Percentiles rank a stretch among this genome's conserved stretches.
Conservation (phyloP, 2,113 vertebrate genomes). For the Ranitomeya variabilis region DNA sequence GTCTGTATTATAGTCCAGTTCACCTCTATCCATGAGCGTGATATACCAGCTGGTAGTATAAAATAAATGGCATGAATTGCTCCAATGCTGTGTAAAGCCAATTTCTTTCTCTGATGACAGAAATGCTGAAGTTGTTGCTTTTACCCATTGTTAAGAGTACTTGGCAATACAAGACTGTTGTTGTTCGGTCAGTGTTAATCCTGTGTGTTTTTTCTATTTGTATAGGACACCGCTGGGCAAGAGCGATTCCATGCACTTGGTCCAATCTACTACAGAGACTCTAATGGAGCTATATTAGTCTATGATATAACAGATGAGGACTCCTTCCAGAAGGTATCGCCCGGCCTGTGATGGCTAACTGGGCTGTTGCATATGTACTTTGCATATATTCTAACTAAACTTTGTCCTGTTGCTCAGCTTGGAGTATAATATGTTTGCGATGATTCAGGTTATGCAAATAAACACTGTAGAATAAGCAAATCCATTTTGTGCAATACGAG, state of each 20-base stretch:
- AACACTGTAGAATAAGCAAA: too few relatives aligned
- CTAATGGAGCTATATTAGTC: slow-evolving; percentile 95
- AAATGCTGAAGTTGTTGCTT: too few relatives aligned
- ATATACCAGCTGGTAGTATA: too few relatives aligned
- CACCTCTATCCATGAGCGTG: too few relatives aligned
- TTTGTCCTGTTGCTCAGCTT: neutral
- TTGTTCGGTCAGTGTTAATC: neutral
- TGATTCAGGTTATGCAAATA: too few relatives aligned
- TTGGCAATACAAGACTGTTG: too few relatives aligned
- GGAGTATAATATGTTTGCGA: neutral
- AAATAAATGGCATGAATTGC: too few relatives aligned
- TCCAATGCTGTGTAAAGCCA: too few relatives aligned
- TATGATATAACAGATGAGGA: slow-evolving; percentile 99
- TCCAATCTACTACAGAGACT: slow-evolving; percentile 99
- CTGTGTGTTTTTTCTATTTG: neutral
- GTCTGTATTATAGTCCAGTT: too few relatives aligned
- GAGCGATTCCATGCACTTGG: slow-evolving; percentile 96
- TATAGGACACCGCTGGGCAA: slow-evolving; percentile 96
- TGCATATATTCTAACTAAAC: neutral
- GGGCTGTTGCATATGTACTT: neutral
- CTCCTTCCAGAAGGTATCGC: slow-evolving; percentile 94
- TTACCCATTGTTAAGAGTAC: too few relatives aligned
- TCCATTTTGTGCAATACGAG: too few relatives aligned
- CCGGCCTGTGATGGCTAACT: neutral
- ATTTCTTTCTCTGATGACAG: too few relatives aligned